Evolutionary conservation across 2,797 vertebrate genomes (phyloP).

Genomic region (Thripadectes ignobilis): DNA sequence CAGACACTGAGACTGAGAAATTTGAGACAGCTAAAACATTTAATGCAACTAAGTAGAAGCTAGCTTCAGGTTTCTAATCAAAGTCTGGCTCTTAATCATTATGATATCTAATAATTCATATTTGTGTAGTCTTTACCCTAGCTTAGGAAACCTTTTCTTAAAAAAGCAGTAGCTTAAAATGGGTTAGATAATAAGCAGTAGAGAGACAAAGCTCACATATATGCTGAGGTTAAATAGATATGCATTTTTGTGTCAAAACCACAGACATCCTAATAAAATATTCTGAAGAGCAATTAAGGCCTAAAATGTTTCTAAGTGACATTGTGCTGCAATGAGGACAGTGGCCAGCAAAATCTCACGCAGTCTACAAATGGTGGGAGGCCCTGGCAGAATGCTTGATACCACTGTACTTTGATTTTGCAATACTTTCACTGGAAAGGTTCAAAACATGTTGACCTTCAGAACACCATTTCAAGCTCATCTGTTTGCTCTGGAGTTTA

Average conservation of each 20-base stretch:
- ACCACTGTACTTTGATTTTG: not conserved
- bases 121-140: not conserved
- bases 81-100: not conserved
- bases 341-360: not conserved
- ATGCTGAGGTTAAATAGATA: not conserved
- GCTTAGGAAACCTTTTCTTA: not conserved
- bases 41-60: not conserved
- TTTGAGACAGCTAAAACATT: not conserved
- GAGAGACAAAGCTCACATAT: not conserved
- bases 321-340: not conserved
- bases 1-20: not conserved
- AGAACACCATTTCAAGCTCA: not conserved
- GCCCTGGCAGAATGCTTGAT: not conserved
- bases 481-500: not conserved
- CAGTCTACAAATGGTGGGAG: not conserved
- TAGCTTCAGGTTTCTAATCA: not conserved
- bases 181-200: not conserved
- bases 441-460: not conserved
- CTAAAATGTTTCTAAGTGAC: not conserved
- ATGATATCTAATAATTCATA: not conserved
- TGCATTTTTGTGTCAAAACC: not conserved
- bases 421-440: not conserved
- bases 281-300: not conserved
- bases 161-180: not conserved
- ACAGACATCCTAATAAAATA: not conserved